phyloP scores from a whole-genome alignment of 2,888 invertebrate species.

The Marasmarcha lunaedactyla region DNA sequence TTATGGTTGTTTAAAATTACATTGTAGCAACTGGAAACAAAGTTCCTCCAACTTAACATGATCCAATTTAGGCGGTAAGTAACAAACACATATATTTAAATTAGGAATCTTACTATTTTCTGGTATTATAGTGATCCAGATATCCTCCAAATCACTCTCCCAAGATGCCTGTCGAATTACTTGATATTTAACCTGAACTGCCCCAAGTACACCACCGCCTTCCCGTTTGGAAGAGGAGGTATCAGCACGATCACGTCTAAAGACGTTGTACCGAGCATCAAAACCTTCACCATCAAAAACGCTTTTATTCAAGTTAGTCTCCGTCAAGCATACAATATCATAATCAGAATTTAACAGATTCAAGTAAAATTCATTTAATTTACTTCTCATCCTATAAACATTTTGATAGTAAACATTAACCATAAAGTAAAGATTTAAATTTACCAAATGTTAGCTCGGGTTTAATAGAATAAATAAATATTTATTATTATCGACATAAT shows the following conservation, averaged over 20 bases:
- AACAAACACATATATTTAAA: too few relatives aligned
- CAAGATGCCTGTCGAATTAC: too few relatives aligned
- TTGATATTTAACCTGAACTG: too few relatives aligned
- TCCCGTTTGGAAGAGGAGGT: too few relatives aligned
- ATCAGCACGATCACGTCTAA: too few relatives aligned
- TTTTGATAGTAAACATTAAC: constrained; percentile 3
- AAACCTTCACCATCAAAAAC: constrained; percentile 6
- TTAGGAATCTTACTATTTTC: too few relatives aligned
- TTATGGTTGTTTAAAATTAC: neutral
- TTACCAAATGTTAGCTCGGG: too few relatives aligned
- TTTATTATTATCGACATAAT: neutral
- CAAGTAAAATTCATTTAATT: constrained; percentile 5
- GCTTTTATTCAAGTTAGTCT: too few relatives aligned
- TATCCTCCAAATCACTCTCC: constrained; percentile 13
- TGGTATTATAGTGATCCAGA: constrained; percentile 15
- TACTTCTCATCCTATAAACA: constrained; percentile 7
- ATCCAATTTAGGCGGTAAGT: constrained; percentile 9
- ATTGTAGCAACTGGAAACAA: too few relatives aligned
- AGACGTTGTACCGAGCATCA: too few relatives aligned
- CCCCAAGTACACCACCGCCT: constrained; percentile 13
- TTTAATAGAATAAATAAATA: too few relatives aligned
- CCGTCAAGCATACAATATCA: too few relatives aligned
- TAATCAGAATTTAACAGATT: constrained; percentile 3
- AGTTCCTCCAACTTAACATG: neutral
- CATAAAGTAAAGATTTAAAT: neutral